Evolutionary conservation across 2,888 invertebrate genomes (phyloP), one percentile per base, ranked within the genome.

Genomic region (Epirrhoe alternata): DNA sequence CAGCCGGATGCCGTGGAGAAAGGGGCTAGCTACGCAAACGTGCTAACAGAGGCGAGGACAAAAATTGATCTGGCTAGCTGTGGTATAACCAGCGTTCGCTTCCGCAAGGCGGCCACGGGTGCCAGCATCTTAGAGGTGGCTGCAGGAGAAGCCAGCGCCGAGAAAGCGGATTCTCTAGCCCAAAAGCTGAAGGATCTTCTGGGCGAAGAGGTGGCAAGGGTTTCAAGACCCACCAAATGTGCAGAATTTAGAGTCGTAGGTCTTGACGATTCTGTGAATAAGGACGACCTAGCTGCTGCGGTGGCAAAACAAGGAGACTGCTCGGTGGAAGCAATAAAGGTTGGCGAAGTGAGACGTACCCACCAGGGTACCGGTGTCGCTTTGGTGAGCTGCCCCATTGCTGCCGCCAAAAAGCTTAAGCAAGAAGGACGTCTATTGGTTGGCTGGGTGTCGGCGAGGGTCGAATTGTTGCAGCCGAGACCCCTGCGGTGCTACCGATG

Each of bases 181-280:
- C 1, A 45, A 6, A 61, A 45, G 10, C 33, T 61, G 0, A 51
- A 12, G 14, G 51, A 60, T 31, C 12, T 6, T 0, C 0, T 65
- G 1, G 16, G 45, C 1, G 8, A 12, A 0, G 54, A 58, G 0
- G 30, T 35, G 1, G 47, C 42, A 3, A 2, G 30, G 10, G 61
- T 66, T 0, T 35, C 57, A 10, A 61, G 66, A 16, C 66, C 66
- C 16, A 38, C 1, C 0, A 61, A 58, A 16, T 58, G 66, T n/a
- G 54, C 33, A 0, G 61, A 58, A 0, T 0, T 66, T 0, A 47
- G 61, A 1, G n/a, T 66, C 1, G 24, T 50, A 24, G 61, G 66
- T 10, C 58, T 66, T 0, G 66, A 66, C 16, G 66, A 66, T 45
- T 53, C 66, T 0, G 57, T 52, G 0, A 30, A 47, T 6, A 12